Base-by-base conservation (phyloP, 2,888 invertebrate species). In the Melinaea menophilus region DNA sequence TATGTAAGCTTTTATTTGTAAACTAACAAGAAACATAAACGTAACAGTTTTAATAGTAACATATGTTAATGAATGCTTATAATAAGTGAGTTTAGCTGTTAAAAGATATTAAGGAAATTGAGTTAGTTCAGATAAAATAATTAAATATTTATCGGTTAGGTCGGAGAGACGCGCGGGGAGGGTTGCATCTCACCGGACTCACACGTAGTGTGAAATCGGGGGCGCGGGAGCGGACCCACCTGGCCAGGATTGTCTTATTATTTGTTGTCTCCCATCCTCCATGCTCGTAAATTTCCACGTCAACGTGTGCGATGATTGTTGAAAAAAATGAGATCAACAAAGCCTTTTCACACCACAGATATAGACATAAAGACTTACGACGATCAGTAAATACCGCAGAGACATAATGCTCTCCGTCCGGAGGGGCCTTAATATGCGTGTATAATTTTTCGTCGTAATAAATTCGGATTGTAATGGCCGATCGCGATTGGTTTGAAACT, bases 271-370 rank as follows among this genome's bases (percentile, higher is more conserved):
- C 84, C 85, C 86, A 88, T 88, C 85, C 70, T 86, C 86, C 84
- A 86, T 85, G 90, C 88, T 90, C 90, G 88, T 90, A 90, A 90
- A 90, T 90, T 88, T 88, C 79, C 85, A 81, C 83, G 87, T 86
- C 90, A 88, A 89, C 88, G 90, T 90, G 88, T 88, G 88, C 87
- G 88, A 88, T 84, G 88, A 84, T 86, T 81, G 82, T 86, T 81
- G 81, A 86, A 88, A 88, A 46, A 88, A 88, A 86, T 75, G 79
- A 82, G 80, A 79, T 79, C 81, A 79, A 86, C 86, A 85, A 88
- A 84, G 81, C 85, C 87, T 82, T 85, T 89, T 86, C 86, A 88
- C 88, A 85, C 87, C 77, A 75, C 70, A 66, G 75, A 79, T 78
- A 79, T 76, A 80, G 81, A 83, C 80, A 83, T 84, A 84, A 85